Percentiles rank a stretch among this genome's conserved stretches.
Evolutionary conservation across 2,797 vertebrate genomes (phyloP).

Genomic region (Podarcis lilfordi): DNA sequence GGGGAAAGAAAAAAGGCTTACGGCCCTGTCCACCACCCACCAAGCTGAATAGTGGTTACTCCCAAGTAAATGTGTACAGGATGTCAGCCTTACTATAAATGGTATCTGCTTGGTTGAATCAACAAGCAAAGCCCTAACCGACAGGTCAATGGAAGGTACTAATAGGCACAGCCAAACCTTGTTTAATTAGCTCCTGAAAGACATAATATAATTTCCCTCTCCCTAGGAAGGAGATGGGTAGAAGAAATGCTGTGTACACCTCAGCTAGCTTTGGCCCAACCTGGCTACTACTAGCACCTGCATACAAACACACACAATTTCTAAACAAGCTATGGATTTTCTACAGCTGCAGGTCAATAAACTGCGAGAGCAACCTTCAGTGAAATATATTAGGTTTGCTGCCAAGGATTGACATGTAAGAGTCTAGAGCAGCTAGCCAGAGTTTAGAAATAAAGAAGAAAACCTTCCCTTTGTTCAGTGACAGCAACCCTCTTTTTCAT

Average conservation of each 20-base stretch:
- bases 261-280: constrained; percentile 5
- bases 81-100: not conserved
- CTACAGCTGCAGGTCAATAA: no score
- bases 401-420: no score
- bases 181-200: constrained; percentile 71
- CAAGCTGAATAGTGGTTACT: not conserved
- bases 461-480: not conserved
- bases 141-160: constrained; percentile 61
- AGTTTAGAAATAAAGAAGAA: no score
- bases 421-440: not conserved
- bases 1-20: not conserved
- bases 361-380: not conserved
- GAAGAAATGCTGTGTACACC: constrained; percentile 8
- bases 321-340: not conserved
- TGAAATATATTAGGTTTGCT: not conserved
- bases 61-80: not conserved
- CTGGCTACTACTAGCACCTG: constrained; percentile 44
- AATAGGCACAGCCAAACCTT: constrained; percentile 47
- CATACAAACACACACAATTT: constrained; percentile 13
- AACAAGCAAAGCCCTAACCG: constrained; percentile 56
- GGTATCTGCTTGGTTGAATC: constrained; percentile 41
- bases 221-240: constrained; percentile 21
- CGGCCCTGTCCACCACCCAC: not conserved
- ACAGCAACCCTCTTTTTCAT: not conserved
- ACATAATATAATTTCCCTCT: constrained; percentile 56